These are phyloP conservation scores for Microcebus lehilahytsara DNA, from an alignment of 2,113 vertebrate species.

Conservation along the genomic window DNA sequence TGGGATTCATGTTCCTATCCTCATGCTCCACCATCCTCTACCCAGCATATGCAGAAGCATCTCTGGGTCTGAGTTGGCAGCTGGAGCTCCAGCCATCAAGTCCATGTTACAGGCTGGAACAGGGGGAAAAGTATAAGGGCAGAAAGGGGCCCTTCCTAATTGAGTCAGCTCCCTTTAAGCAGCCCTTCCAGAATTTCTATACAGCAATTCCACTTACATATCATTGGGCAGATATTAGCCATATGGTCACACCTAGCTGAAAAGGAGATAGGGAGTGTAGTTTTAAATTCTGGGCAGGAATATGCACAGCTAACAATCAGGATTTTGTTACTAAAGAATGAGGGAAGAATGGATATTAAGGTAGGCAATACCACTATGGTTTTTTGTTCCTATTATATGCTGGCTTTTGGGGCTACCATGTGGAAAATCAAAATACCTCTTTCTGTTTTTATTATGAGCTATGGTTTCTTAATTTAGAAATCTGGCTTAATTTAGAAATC, in stretches of 20 bases:
- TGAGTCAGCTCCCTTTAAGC: background rate
- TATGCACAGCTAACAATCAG: constrained; percentile 12
- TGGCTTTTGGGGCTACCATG: constrained; percentile 29
- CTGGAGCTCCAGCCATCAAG: background rate
- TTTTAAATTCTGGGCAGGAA: constrained; percentile 28
- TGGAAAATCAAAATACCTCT: constrained; percentile 63
- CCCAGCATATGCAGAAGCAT: background rate
- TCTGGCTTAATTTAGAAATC: constrained; percentile 77
- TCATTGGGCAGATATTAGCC: constrained; percentile 26
- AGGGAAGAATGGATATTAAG: background rate
- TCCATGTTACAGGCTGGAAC: background rate
- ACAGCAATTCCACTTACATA: background rate
- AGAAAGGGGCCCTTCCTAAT: background rate
- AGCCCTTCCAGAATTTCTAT: background rate
- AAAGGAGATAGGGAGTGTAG: background rate
- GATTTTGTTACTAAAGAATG: constrained; percentile 15
- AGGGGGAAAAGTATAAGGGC: background rate
- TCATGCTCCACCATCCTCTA: background rate
- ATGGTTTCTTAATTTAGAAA: constrained; percentile 78
- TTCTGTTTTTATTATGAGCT: constrained; percentile 72
- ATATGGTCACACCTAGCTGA: background rate
- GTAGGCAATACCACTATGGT: background rate
- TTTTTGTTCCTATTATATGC: constrained; percentile 18
- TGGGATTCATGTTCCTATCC: background rate
- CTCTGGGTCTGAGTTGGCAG: background rate